Evolutionary conservation across 2,797 vertebrate genomes (phyloP).

Genomic region (Acipenser ruthenus): DNA sequence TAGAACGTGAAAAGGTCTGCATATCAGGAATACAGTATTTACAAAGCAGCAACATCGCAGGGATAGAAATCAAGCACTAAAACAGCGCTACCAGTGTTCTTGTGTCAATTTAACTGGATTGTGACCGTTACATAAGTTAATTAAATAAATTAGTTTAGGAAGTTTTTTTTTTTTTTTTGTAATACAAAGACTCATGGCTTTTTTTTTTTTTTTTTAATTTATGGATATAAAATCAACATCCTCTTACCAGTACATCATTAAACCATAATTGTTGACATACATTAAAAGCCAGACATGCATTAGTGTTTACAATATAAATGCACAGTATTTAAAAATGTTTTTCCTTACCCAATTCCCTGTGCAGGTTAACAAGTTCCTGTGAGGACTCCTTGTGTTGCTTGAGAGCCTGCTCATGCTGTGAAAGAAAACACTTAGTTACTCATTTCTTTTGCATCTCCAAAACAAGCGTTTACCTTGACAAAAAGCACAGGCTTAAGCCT

Average conservation of each 20-base stretch:
- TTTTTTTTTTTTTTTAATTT: too few species aligned
- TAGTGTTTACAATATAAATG: background rate
- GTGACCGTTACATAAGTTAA: background rate
- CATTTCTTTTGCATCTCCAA: background rate
- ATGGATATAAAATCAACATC: background rate
- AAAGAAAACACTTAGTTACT: slow-evolving; percentile 25
- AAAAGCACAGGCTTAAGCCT: background rate
- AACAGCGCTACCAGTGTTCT: background rate
- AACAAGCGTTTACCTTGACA: background rate
- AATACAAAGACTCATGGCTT: background rate
- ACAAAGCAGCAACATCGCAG: background rate
- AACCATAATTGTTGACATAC: background rate
- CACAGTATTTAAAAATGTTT: background rate
- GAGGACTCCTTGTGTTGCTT: slow-evolving; percentile 71
- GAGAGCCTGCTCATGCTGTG: slow-evolving; percentile 74
- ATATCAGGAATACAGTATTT: background rate
- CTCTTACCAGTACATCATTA: background rate
- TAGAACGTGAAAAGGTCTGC: background rate
- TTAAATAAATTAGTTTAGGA: background rate
- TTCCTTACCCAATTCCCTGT: slow-evolving; percentile 83
- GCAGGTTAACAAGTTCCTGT: slow-evolving; percentile 76
- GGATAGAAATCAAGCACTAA: background rate
- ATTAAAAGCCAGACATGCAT: background rate
- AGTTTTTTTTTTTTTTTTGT: background rate
- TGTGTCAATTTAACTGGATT: background rate